Conservation (phyloP, 2,888 invertebrate species). For the Drosophila austrosaltans region DNA sequence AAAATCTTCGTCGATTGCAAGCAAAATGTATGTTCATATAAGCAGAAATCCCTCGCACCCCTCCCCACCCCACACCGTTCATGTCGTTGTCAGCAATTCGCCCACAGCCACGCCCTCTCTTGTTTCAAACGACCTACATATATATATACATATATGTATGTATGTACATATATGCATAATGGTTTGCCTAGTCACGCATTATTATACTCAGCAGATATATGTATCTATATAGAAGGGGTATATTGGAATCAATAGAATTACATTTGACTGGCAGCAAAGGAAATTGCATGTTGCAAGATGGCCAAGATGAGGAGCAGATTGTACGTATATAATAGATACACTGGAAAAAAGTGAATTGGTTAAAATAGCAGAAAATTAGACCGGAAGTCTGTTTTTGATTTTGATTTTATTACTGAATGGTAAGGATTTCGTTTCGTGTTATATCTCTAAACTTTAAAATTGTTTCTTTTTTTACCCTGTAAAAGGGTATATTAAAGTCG, state of each 20-base stretch:
- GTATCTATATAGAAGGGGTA: not conserved
- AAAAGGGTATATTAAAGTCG: too few species aligned
- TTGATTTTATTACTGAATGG: too few species aligned
- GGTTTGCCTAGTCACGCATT: conserved; percentile 13
- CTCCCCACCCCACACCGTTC: not conserved
- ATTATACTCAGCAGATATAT: not conserved
- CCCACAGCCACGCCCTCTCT: not conserved
- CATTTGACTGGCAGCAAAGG: not conserved
- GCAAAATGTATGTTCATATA: not conserved
- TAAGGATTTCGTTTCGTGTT: too few species aligned
- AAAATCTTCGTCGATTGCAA: conserved; percentile 4
- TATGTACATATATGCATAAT: too few species aligned
- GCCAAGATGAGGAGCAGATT: too few species aligned
- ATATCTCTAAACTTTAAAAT: too few species aligned
- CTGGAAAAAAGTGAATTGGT: too few species aligned
- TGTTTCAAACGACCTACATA: conserved; percentile 16
- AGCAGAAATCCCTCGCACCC: too few species aligned
- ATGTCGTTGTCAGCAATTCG: not conserved
- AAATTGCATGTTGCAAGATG: not conserved
- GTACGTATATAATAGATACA: too few species aligned
- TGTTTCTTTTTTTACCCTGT: too few species aligned
- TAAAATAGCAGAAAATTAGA: too few species aligned
- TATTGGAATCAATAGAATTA: not conserved
- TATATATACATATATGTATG: not conserved
- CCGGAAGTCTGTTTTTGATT: too few species aligned